Base-by-base conservation (phyloP, 2,113 vertebrate genomes). In the Amphilophus citrinellus region DNA sequence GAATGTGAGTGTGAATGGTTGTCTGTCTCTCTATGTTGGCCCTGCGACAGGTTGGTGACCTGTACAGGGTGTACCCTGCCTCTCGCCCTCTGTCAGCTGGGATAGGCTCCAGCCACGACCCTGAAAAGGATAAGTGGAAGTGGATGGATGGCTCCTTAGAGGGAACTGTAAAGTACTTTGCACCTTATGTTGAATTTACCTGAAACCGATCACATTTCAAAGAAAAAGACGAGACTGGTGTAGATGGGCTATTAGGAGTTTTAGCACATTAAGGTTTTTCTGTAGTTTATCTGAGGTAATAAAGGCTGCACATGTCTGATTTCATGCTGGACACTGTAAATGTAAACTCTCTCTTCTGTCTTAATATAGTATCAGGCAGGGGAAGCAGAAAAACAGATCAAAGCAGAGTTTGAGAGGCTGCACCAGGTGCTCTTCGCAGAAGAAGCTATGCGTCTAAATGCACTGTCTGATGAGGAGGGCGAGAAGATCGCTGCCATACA, bases 361-460 rank as follows among this genome's bases (percentile, higher is more conserved):
- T 75, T 42, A 5, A 61, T 4, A 4, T 87, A 96, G 95, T 15
- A 39, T 85, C 95, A 96, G 73, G 92, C 95, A 6, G 82, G 35
- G 37, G 85, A 90, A 68, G 94, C 94, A 2, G 95, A 96, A 86
- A 85, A 42, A 35, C 88, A 77, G 71, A 95, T 96, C 79, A 95
- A 82, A 71, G 65, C 30, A 3, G 95, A 96, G 91, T 95, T 96
- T 79, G 86, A 94, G 73, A 94, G 90, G 80, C 91, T 96, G 10
- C 93, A 18, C 57, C 2, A 87, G 7, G 56, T 76, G 35, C 93
- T 96, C 3, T 1, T 3, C 0, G 65, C 76, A 7, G 94, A 95
- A 76, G 93, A 96, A 84, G 14, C 24, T 1, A 22, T 30, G 27
- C 93, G 95, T 62, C 88, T 96, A 1, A 44, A 58, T 50, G 88